Conservation (phyloP, 2,888 invertebrate genomes). For the Clusia tigrina region DNA sequence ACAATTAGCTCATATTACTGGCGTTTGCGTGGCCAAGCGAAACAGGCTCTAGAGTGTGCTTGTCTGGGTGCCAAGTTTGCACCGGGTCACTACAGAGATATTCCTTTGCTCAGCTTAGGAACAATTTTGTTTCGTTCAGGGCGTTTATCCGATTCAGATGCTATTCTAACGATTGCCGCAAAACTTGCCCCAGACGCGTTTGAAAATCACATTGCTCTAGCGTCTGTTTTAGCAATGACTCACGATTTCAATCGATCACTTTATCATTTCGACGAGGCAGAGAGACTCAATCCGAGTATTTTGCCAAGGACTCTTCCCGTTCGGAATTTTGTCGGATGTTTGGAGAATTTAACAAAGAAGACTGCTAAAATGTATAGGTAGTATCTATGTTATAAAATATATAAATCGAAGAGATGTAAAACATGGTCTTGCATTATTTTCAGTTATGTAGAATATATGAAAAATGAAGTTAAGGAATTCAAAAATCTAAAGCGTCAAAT, state of each 20-base stretch:
- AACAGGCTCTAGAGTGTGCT: conserved; percentile 60
- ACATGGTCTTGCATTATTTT: conserved; percentile 21
- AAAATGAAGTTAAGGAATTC: conserved; percentile 58
- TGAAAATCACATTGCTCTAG: conserved; percentile 61
- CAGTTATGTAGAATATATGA: conserved; percentile 62
- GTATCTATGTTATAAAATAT: conserved; percentile 6
- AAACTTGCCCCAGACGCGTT: conserved; percentile 57
- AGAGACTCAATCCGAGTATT: conserved; percentile 55
- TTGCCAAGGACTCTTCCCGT: conserved; percentile 54
- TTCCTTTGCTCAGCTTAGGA: conserved; percentile 59
- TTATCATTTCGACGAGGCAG: conserved; percentile 55
- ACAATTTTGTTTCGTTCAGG: conserved; percentile 59
- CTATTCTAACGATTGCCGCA: conserved; percentile 55
- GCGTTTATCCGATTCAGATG: conserved; percentile 54
- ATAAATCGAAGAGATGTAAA: too few species aligned
- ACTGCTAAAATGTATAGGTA: conserved; percentile 56
- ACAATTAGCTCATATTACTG: conserved; percentile 61
- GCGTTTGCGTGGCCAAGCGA: conserved; percentile 60
- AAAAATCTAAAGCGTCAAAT: conserved; percentile 56
- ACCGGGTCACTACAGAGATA: conserved; percentile 54
- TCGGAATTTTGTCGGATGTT: conserved; percentile 56
- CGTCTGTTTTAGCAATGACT: conserved; percentile 55
- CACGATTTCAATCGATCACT: conserved; percentile 60
- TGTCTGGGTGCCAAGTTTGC: conserved; percentile 56
- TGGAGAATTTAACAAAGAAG: conserved; percentile 58